Evolutionary conservation across 1,140 invertebrate species (phyloP).

Genomic region (Platyscapa corneri): DNA sequence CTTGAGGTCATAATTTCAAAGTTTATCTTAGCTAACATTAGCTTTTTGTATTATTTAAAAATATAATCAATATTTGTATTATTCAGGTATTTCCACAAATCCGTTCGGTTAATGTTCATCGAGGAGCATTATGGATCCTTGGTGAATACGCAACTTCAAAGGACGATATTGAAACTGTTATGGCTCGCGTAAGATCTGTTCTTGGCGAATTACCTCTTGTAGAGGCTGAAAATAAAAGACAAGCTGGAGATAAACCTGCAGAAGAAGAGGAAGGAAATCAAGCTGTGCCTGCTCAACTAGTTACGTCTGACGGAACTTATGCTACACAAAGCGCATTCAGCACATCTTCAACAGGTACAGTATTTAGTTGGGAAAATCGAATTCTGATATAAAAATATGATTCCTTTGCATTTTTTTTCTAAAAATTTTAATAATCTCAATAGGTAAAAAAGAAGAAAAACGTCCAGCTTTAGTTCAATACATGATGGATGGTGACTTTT

Average conservation of each 20-base stretch:
- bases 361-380: neutral
- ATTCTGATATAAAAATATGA: neutral
- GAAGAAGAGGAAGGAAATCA: slow-evolving; percentile 75
- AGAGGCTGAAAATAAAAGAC: slow-evolving; percentile 88
- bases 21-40: neutral
- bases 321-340: slow-evolving; percentile 98
- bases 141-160: slow-evolving; percentile 93
- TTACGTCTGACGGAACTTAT: slow-evolving; percentile 99
- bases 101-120: slow-evolving; percentile 89
- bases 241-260: slow-evolving; percentile 77
- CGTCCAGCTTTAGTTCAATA: slow-evolving; percentile 90
- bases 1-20: slow-evolving; percentile 73
- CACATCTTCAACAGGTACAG: slow-evolving; percentile 73
- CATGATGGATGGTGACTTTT: slow-evolving; percentile 96
- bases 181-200: slow-evolving; percentile 83
- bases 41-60: neutral
- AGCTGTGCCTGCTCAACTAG: slow-evolving; percentile 77
- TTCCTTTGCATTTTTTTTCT: too few relatives aligned
- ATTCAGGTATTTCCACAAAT: slow-evolving; percentile 83
- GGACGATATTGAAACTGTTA: slow-evolving; percentile 86
- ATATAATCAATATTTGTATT: slow-evolving; percentile 17
- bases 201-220: slow-evolving; percentile 93
- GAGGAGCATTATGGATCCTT: slow-evolving; percentile 97
- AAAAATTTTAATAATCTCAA: slow-evolving; percentile 50
- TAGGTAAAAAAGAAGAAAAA: slow-evolving; percentile 79